Conservation (phyloP, 2,113 vertebrate species). For the Siniperca knerii region DNA sequence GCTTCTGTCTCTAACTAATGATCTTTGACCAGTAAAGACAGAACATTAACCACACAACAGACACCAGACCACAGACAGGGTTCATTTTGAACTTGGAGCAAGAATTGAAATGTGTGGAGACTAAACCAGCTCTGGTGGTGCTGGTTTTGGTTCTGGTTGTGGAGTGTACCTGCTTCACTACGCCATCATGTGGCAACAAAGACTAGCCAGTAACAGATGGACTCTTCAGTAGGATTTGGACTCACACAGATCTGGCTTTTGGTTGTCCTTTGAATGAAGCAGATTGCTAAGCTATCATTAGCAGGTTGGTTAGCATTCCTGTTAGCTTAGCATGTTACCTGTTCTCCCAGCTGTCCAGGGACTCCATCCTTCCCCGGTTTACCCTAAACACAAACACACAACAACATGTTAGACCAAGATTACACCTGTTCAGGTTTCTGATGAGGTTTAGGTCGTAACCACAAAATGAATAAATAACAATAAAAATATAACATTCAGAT, state of each 20-base stretch:
- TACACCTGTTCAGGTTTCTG: neutral
- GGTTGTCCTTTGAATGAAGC: neutral
- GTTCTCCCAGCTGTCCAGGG: slow-evolving; percentile 66
- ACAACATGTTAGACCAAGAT: neutral
- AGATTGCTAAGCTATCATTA: neutral
- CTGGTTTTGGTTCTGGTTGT: neutral
- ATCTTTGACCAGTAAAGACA: too few relatives aligned
- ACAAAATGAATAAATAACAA: neutral
- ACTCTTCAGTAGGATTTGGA: neutral
- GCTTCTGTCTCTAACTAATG: too few relatives aligned
- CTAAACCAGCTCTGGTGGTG: neutral
- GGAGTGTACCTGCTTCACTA: neutral
- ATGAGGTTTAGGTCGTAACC: neutral
- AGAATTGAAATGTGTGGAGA: too few relatives aligned
- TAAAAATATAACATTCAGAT: neutral
- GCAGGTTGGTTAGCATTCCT: neutral
- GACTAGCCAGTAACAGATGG: neutral
- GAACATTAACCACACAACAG: too few relatives aligned
- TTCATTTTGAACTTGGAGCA: too few relatives aligned
- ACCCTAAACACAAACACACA: slow-evolving; percentile 74
- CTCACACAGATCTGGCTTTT: neutral
- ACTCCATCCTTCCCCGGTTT: slow-evolving; percentile 76
- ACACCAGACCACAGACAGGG: too few relatives aligned
- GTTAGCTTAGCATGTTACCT: slow-evolving; percentile 59
- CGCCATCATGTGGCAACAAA: neutral